A percentile compares a stretch with the other conserved stretches of the same genome.
Conservation (phyloP, 2,888 invertebrate species). For the Conchocele bisecta region DNA sequence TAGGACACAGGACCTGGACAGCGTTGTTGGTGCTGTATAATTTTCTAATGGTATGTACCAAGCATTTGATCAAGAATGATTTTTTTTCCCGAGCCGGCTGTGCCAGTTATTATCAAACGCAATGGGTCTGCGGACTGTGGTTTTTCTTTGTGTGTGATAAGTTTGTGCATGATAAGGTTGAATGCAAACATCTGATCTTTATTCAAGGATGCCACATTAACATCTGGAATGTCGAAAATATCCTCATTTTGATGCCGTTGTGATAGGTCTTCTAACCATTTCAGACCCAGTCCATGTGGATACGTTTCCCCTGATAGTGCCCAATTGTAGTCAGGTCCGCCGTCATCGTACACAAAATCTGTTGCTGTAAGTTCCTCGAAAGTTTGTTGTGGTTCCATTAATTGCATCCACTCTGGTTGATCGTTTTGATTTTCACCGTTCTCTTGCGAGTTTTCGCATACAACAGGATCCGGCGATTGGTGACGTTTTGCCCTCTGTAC, state of each 20-base stretch:
- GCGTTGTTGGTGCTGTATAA: constrained; percentile 38
- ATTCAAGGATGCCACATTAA: constrained; percentile 42
- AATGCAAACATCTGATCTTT: constrained; percentile 52
- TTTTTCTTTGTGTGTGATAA: constrained; percentile 21
- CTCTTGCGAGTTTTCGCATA: neutral
- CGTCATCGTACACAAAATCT: constrained; percentile 47
- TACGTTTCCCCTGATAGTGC: neutral
- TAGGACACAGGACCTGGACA: constrained; percentile 59
- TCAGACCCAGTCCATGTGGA: constrained; percentile 23
- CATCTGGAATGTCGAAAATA: constrained; percentile 32
- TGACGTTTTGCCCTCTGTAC: constrained; percentile 32
- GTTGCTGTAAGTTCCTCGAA: constrained; percentile 10
- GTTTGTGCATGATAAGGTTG: constrained; percentile 41
- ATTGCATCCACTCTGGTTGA: constrained; percentile 59
- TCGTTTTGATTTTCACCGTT: constrained; percentile 4
- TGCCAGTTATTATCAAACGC: constrained; percentile 50
- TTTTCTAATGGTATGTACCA: constrained; percentile 38
- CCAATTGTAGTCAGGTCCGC: constrained; percentile 48
- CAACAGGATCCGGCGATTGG: neutral
- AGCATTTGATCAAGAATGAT: constrained; percentile 54
- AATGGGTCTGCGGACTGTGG: constrained; percentile 16
- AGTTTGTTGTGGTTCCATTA: constrained; percentile 21
- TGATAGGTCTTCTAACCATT: constrained; percentile 2
- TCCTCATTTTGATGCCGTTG: no score
- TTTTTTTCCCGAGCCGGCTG: constrained; percentile 61